A percentile compares a stretch with the other conserved stretches of the same genome.
phyloP scores from a whole-genome alignment of 2,888 invertebrate genomes.

The Microplitis deprimator region DNA sequence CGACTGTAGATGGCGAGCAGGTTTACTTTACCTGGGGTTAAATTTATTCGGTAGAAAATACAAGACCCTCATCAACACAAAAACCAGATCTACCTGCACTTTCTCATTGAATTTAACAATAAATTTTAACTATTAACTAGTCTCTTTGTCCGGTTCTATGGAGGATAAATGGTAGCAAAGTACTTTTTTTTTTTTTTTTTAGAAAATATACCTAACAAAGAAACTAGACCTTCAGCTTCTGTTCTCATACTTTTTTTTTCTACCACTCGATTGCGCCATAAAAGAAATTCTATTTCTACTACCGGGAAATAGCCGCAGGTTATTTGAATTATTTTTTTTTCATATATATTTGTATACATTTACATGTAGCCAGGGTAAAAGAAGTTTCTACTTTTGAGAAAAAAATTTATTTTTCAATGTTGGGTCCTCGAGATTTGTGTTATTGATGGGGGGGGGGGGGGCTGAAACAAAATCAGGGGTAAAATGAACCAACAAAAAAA shows the following conservation, averaged over 20 bases:
- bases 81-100: neutral
- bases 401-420: too few species aligned
- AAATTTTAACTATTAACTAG: neutral
- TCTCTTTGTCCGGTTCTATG: neutral
- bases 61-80: neutral
- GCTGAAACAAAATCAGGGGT: too few species aligned
- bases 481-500: too few species aligned
- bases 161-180: neutral
- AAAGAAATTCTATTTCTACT: constrained; percentile 26
- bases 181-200: neutral
- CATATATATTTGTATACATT: neutral
- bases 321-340: constrained; percentile 8
- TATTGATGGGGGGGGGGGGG: too few species aligned
- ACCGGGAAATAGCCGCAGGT: constrained; percentile 3
- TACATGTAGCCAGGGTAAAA: too few species aligned
- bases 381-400: too few species aligned
- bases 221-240: constrained; percentile 36
- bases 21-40: neutral
- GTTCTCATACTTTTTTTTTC: neutral
- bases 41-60: neutral
- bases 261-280: constrained; percentile 28
- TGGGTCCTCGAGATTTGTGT: too few species aligned
- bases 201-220: constrained; percentile 32
- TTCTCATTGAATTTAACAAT: neutral
- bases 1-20: neutral